These are phyloP conservation scores for Drosophila asahinai DNA, from an alignment of 1,140 invertebrate species.

Conservation along the genomic window DNA sequence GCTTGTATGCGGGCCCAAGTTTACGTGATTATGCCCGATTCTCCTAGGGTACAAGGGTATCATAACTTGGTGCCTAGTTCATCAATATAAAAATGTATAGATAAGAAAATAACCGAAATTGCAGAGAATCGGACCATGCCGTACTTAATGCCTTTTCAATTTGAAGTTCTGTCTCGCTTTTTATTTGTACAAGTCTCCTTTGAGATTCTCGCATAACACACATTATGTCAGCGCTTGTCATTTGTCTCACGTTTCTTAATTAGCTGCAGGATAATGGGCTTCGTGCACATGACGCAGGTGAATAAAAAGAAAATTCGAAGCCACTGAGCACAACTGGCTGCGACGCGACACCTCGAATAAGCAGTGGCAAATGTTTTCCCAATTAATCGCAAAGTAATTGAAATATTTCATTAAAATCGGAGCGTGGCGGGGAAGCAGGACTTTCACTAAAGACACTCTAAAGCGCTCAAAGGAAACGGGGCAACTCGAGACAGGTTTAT, in stretches of 20 bases:
- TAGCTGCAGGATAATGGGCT: slow-evolving; percentile 76
- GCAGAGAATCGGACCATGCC: not conserved
- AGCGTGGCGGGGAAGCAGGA: slow-evolving; percentile 20
- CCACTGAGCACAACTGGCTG: slow-evolving; percentile 27
- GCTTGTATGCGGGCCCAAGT: slow-evolving; percentile 3
- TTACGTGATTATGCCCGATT: slow-evolving; percentile 6
- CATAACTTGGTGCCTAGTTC: not conserved
- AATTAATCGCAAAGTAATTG: slow-evolving; percentile 81
- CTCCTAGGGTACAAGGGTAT: not conserved
- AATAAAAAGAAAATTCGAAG: slow-evolving; percentile 51
- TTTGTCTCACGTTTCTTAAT: slow-evolving; percentile 82
- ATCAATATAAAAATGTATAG: slow-evolving; percentile 1
- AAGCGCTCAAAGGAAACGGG: slow-evolving; percentile 22
- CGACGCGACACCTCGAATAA: slow-evolving; percentile 50
- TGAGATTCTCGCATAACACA: slow-evolving; percentile 38
- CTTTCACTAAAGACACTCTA: slow-evolving; percentile 33
- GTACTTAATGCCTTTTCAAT: slow-evolving; percentile 11
- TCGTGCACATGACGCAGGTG: slow-evolving; percentile 64
- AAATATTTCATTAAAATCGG: slow-evolving; percentile 73
- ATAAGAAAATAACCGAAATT: not conserved
- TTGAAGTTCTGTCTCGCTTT: slow-evolving; percentile 21
- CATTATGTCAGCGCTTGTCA: slow-evolving; percentile 73
- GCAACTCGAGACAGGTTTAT: slow-evolving; percentile 72
- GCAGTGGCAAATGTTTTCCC: slow-evolving; percentile 50
- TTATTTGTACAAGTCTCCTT: slow-evolving; percentile 39